These are phyloP conservation scores for Rhamphomyia laevipes DNA, from an alignment of 2,888 invertebrate genomes.

Conservation along the genomic window DNA sequence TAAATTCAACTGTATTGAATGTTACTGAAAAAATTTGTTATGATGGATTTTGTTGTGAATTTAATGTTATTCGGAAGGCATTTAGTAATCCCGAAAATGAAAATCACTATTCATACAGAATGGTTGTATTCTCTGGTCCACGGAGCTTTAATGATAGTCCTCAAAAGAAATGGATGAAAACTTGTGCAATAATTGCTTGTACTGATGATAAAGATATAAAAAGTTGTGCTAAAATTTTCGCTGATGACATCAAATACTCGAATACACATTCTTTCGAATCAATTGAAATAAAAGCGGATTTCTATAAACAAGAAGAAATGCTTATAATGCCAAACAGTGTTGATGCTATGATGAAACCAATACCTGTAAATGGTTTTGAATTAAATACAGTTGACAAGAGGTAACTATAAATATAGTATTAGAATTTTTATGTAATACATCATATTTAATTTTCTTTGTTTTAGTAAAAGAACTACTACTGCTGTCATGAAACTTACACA, in stretches of 20 bases:
- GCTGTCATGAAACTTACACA: not conserved
- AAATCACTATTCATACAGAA: slow-evolving; percentile 24
- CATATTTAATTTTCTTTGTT: not conserved
- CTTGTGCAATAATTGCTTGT: slow-evolving; percentile 42
- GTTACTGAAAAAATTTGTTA: slow-evolving; percentile 19
- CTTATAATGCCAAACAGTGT: slow-evolving; percentile 29
- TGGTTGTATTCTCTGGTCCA: slow-evolving; percentile 24
- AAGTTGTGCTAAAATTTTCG: slow-evolving; percentile 34
- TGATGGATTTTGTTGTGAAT: slow-evolving; percentile 32
- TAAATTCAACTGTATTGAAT: not conserved
- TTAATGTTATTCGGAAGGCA: slow-evolving; percentile 11
- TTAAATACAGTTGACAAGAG: not conserved
- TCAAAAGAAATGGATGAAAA: slow-evolving; percentile 15
- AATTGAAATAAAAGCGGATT: slow-evolving; percentile 23
- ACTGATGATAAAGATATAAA: slow-evolving; percentile 23
- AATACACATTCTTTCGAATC: slow-evolving; percentile 23
- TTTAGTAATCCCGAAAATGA: not conserved
- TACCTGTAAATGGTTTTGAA: not conserved
- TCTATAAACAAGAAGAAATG: slow-evolving; percentile 20
- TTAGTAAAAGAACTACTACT: not conserved
- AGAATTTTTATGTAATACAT: no score
- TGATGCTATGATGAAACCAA: slow-evolving; percentile 23
- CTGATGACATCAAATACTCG: slow-evolving; percentile 14
- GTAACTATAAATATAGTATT: not conserved
- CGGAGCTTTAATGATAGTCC: no score